Conservation (phyloP, 2,888 invertebrate species). For the Lasioglossum lativentre region DNA sequence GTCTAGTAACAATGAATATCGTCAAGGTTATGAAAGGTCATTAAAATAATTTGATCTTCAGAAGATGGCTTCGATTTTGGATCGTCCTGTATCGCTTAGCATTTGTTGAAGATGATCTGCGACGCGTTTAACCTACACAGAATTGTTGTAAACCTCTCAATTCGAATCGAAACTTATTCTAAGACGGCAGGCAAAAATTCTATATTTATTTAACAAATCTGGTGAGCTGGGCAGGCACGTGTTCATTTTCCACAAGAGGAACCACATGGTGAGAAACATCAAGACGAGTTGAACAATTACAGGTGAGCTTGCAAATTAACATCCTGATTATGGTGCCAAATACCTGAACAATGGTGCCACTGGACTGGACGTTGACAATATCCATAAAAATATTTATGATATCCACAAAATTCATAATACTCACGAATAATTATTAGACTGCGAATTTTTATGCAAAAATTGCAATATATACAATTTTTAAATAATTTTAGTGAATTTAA, state of each 20-base stretch:
- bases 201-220: constrained; percentile 16
- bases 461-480: too few relatives aligned
- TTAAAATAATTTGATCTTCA: neutral
- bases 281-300: constrained; percentile 47
- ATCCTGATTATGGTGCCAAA: neutral
- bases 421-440: neutral
- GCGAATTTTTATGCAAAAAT: neutral
- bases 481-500: too few relatives aligned
- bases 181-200: constrained; percentile 7
- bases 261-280: constrained; percentile 25
- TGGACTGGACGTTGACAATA: neutral
- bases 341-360: neutral
- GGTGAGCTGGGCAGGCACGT: constrained; percentile 14
- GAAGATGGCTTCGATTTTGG: constrained; percentile 1
- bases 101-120: neutral
- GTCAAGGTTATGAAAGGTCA: neutral
- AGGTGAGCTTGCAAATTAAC: constrained; percentile 21
- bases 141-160: neutral
- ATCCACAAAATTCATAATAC: neutral
- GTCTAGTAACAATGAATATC: neutral
- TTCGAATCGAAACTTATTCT: neutral
- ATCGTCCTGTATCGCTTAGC: neutral
- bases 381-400: too few relatives aligned
- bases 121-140: neutral
- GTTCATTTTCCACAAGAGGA: constrained; percentile 20